Conservation (phyloP, 2,888 invertebrate genomes). For the Drosophila sordidula region DNA sequence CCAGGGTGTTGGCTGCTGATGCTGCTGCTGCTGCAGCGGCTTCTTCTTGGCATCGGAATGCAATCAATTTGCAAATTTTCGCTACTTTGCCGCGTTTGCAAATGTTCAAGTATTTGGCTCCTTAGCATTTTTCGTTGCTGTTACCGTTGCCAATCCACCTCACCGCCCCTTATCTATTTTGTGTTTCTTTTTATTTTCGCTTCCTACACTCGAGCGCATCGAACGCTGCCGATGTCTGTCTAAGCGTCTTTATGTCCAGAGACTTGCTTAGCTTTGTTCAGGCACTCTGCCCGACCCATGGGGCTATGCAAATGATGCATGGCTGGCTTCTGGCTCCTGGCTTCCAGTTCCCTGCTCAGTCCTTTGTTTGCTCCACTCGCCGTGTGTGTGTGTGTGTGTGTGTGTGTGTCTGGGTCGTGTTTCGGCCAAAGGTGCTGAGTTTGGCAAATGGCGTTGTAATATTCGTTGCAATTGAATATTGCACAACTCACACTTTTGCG, state of each 20-base stretch:
- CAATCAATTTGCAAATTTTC: slow-evolving; percentile 84
- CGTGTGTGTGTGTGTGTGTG: too few species aligned
- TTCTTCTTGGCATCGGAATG: slow-evolving; percentile 77
- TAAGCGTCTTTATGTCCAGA: slow-evolving; percentile 18
- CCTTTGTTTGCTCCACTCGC: slow-evolving; percentile 50
- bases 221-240: slow-evolving; percentile 56
- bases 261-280: slow-evolving; percentile 31
- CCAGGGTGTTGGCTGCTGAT: slow-evolving; percentile 29
- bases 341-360: slow-evolving; percentile 1
- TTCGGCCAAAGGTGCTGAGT: slow-evolving; percentile 66
- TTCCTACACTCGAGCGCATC: slow-evolving; percentile 71
- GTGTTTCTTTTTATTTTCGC: slow-evolving; percentile 35
- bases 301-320: slow-evolving; percentile 64
- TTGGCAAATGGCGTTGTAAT: slow-evolving; percentile 71
- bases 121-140: slow-evolving; percentile 65
- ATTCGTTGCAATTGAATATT: slow-evolving; percentile 62
- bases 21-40: slow-evolving; percentile 24
- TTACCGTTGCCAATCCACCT: slow-evolving; percentile 38
- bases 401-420: slow-evolving; percentile 49
- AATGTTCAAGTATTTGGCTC: slow-evolving; percentile 78
- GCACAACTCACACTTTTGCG: slow-evolving; percentile 46
- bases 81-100: slow-evolving; percentile 80
- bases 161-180: slow-evolving; percentile 44
- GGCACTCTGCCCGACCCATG: slow-evolving; percentile 34
- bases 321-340: slow-evolving; percentile 37